phyloP scores from a whole-genome alignment of 2,888 invertebrate genomes.

The Dusona sp. region DNA sequence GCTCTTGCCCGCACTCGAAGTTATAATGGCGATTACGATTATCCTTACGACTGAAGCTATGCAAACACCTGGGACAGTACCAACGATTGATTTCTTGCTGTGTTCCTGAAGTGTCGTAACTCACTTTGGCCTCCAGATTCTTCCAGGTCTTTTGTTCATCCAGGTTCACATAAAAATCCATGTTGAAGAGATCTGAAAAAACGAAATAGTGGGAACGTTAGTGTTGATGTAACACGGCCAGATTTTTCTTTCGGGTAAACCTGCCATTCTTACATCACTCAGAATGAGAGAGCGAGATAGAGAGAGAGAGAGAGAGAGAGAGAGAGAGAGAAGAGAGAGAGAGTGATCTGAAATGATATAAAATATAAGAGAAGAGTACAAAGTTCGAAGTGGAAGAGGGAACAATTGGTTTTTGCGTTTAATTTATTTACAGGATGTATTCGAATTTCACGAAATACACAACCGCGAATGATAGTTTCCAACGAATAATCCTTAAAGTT shows the following conservation, averaged over 20 bases:
- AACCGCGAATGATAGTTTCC: not conserved
- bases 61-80: conserved; percentile 77
- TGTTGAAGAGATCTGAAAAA: conserved; percentile 71
- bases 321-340: too few relatives aligned
- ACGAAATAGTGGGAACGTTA: conserved; percentile 60
- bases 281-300: too few relatives aligned
- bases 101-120: conserved; percentile 10
- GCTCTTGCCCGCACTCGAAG: conserved; percentile 82
- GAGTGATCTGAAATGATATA: not conserved
- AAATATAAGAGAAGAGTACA: not conserved
- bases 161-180: conserved; percentile 67
- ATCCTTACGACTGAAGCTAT: conserved; percentile 77
- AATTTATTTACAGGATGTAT: not conserved
- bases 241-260: not conserved
- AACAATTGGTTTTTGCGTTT: not conserved
- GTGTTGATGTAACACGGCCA: conserved; percentile 23
- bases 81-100: conserved; percentile 67
- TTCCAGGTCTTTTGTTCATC: conserved; percentile 49
- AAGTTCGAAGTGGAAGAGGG: not conserved
- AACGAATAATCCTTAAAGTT: not conserved
- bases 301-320: too few relatives aligned
- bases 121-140: conserved; percentile 17
- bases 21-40: conserved; percentile 81
- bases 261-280: not conserved
- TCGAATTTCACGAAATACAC: not conserved